Base-by-base conservation (phyloP, 2,113 vertebrate genomes). In the Aplodontia rufa region DNA sequence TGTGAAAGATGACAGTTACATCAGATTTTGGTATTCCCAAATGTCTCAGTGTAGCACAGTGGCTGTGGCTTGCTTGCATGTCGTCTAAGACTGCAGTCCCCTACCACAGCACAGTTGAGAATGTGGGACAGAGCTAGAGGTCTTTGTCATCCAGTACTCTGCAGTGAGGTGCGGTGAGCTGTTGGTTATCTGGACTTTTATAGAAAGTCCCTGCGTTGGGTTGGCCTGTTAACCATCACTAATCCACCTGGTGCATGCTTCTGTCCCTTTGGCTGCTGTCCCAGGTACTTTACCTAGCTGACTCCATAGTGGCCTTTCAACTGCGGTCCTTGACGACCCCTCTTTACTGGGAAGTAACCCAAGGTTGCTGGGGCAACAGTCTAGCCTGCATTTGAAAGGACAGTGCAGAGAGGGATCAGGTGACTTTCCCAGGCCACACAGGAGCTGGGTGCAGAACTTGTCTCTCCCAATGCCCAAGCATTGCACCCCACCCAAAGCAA, bases 201-300 rank as follows among this genome's bases (percentile, higher is more conserved):
- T 8, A 40, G 40, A 68, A 49, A 28, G 71, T 26, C 1, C 45
- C 53, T 13, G 19, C 49, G 47, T 22, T 60, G 32, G 30, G 3
- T 80, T 32, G 7, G 35, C 37, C 71, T 88, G 32, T 14, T 5
- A 26, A 26, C 60, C 19, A 17, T 35, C 11, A 2, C 60, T 13
- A 1, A 8, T 35, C 5, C 6, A 13, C 3, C 22, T 58, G 12
- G 32, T 6, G 14, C 16, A n/a, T 5, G 30, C 30, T 28, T 66
- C 19, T 4, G 0, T 51, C 28, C 7, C 0, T 0, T 4, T 3
- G n/a, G 47, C 32, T 0, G 45, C 32, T 12, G 19, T n/a, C 24
- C 37, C n/a, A 7, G 45, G 24, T 8, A 4, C 30, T 51, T 64
- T 32, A 37, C 32, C 26, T 58, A 49, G 28, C 14, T 35, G 45